Base-by-base conservation (phyloP, 2,113 vertebrate species). In the Rhineura floridana region DNA sequence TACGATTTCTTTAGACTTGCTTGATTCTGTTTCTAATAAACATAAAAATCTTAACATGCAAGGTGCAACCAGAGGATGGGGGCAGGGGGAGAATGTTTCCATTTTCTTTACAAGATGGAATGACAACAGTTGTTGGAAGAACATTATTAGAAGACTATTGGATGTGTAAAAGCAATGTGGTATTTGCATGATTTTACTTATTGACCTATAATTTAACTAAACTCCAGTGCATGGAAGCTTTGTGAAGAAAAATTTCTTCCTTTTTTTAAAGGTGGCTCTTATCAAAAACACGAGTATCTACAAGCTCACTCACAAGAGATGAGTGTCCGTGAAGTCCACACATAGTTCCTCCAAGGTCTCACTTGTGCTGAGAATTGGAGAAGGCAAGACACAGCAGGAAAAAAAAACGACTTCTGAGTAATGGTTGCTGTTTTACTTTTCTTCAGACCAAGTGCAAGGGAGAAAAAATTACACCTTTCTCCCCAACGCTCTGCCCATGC, bases 91-190 rank as follows among this genome's bases (percentile, higher is more conserved):
- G 15, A 59, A 59, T 83, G 87, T 88, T 84, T 88, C 44, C 75
- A 82, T 1, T 19, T 65, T 86, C 69, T 78, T n/a, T 88, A 89
- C 67, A 75, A 78, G 55, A 91, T 33, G 79, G 59, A 94, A 92
- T 89, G 59, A 12, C 46, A 85, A 36, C 1, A 65, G 4, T 70
- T 69, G 81, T 75, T 82, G 1, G 4, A 88, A 75, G 33, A 19
- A 7, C 84, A 89, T 93, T 1, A 42, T 10, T 46, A 90, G 9
- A 17, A 83, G 72, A 76, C 75, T 90, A 88, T 19, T 23, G 65
- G 42, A 17, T 12, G 3, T 25, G 21, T 33, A 48, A 77, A 77
- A 76, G 73, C 42, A 8, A 91, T 89, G 25, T 84, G 82, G 30
- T 75, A 92, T 90, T 13, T 65, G 48, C 6, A 80, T 46, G 25